These are phyloP conservation scores for Melipona bicolor DNA, from an alignment of 2,888 invertebrate species.

Conservation along the genomic window DNA sequence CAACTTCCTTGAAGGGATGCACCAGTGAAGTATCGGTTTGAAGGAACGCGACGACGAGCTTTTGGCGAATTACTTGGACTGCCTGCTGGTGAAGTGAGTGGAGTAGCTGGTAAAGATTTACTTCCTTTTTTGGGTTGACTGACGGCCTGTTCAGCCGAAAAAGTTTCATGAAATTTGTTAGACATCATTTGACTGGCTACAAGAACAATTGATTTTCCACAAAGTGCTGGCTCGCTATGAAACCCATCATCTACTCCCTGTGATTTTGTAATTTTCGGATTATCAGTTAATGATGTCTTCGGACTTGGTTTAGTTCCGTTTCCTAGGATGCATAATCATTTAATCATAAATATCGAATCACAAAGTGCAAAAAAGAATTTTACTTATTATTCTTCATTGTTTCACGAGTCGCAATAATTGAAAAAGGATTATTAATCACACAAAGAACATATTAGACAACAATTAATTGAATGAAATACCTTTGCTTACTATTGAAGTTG, in stretches of 20 bases:
- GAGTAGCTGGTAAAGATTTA: slow-evolving; percentile 89
- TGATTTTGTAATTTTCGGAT: slow-evolving; percentile 82
- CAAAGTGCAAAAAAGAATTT: neutral
- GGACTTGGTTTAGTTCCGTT: slow-evolving; percentile 51
- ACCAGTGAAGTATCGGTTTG: slow-evolving; percentile 88
- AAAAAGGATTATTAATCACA: too few relatives aligned
- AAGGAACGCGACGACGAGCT: slow-evolving; percentile 83
- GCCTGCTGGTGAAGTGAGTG: slow-evolving; percentile 87
- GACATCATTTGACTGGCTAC: slow-evolving; percentile 84
- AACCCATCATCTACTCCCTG: slow-evolving; percentile 89
- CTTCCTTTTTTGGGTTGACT: slow-evolving; percentile 85
- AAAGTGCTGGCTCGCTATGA: slow-evolving; percentile 87
- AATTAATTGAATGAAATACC: slow-evolving; percentile 61
- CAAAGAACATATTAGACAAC: neutral
- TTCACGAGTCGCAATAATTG: neutral
- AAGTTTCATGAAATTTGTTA: slow-evolving; percentile 70
- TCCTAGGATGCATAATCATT: slow-evolving; percentile 45
- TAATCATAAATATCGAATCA: neutral
- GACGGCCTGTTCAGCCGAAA: slow-evolving; percentile 53
- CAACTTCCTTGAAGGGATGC: slow-evolving; percentile 86
- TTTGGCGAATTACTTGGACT: slow-evolving; percentile 87
- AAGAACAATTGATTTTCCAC: slow-evolving; percentile 87
- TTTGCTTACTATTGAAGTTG: slow-evolving; percentile 67
- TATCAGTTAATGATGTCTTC: slow-evolving; percentile 59
- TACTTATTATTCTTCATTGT: neutral